Evolutionary conservation across 2,113 vertebrate species (phyloP), one percentile per base, ranked within the genome.

Genomic region (Cyrtonyx montezumae): DNA sequence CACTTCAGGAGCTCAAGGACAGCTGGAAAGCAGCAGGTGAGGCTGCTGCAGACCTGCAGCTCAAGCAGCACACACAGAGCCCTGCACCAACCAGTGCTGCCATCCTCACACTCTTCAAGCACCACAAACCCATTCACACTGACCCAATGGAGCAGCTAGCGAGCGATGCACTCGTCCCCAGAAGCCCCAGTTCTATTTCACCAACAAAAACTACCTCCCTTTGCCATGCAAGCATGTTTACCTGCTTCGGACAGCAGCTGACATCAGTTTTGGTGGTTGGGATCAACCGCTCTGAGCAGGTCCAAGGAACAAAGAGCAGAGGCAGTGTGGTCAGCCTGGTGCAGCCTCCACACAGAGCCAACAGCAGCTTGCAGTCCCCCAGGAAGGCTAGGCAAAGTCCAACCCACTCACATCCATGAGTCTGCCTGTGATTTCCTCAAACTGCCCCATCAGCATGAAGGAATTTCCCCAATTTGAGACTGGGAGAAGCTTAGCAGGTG

Each of bases 91-190:
- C 25, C 61, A 28, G 61, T 28, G 36, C 61, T 36, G 28, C 62
- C 21, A 4, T 6, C 58, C 49, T 51, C 25, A 8, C 49, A 51
- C 25, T 67, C 34, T n/a, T n/a, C 48, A 20, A 30, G 5, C 43
- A 65, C 1, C 53, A 7, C 0, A 0, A 5, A 1, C 23, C 55
- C 26, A 7, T 19, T 21, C 49, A 17, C 13, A 32, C 11, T 34
- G 15, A 56, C 17, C 21, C 5, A 1, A 5, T 32, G 19, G 7
- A 1, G 4, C n/a, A 1, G 6, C 78, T 65, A 32, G 36, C 48
- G 0, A 0, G 55, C 34, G 43, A 48, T 74, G 59, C 0, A 0
- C 58, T 61, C 66, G 21, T 1, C 9, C 48, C 13, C 7, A 1
- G 13, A 37, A 83, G 42, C 59, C 25, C 49, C 6, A 3, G 13